Base-by-base conservation (phyloP, 2,797 vertebrate genomes). In the Pteropus rufus region DNA sequence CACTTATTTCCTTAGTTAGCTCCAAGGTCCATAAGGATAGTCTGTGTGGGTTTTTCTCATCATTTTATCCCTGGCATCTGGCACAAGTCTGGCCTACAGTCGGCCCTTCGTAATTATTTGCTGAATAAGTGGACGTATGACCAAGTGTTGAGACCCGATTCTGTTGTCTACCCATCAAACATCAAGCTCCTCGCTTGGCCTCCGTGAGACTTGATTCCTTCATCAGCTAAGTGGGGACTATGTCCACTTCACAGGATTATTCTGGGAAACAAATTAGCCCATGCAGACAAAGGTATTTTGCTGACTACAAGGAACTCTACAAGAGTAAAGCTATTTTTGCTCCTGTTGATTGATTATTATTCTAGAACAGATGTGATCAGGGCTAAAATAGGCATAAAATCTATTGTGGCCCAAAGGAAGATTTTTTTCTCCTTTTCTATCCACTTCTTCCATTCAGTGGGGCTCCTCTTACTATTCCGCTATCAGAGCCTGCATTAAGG, bases 341-440 rank as follows among this genome's bases (percentile, higher is more conserved):
- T 79, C 90, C 49, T 54, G n/a, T 83, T 75, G 19, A 52, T 80
- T 84, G 86, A n/a, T 82, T 70, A 52, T 83, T 92, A 65, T 39
- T 89, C 14, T 46, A 75, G 14, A 89, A 15, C 56, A 86, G 58
- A 86, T 65, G 39, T 70, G 70, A 89, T 52, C 76, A 19, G 58
- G 39, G 7, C 14, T 64, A 23, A 41, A 86, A 64, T 39, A 52
- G 18, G 21, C 19, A 54, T 69, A 65, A 67, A 83, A 88, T 89
- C 91, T 56, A 77, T 72, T 46, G 58, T n/a, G 44, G 36, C n/a
- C 11, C 9, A 3, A 67, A 81, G 60, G 21, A 18, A 92, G 44
- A 44, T 56, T 79, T 76, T 82, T 75, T 62, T 16, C 34, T 96
- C 34, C 12, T 89, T 94, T 97, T 88, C 70, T 84, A 3, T 54